Evolutionary conservation across 2,797 vertebrate genomes (phyloP).

Genomic region (Acanthurus tractus): DNA sequence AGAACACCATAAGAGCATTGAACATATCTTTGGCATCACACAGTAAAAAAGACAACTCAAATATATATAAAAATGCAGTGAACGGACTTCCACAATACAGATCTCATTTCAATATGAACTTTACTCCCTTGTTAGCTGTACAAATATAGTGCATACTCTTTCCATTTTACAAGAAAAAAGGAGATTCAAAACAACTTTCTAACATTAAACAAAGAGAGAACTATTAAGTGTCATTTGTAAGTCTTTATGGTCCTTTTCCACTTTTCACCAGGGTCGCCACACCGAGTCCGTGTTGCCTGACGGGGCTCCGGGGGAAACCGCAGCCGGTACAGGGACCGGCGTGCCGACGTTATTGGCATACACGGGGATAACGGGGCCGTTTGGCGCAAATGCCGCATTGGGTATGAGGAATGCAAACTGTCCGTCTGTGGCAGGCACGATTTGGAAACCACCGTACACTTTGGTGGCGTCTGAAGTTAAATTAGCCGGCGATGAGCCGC

Average conservation of each 20-base stretch:
- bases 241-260: constrained; percentile 59
- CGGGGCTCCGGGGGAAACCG: constrained; percentile 89
- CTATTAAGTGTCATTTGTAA: constrained; percentile 77
- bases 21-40: constrained; percentile 97
- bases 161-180: constrained; percentile 84
- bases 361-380: constrained; percentile 92
- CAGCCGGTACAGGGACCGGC: constrained; percentile 82
- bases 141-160: constrained; percentile 94
- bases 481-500: constrained; percentile 77
- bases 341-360: constrained; percentile 88
- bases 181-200: constrained; percentile 69
- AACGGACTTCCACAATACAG: constrained; percentile 93
- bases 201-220: constrained; percentile 77
- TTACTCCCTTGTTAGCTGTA: constrained; percentile 91
- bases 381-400: constrained; percentile 92
- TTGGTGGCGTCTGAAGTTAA: constrained; percentile 90
- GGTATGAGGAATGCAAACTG: constrained; percentile 99
- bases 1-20: constrained; percentile 89
- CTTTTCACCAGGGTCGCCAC: constrained; percentile 96
- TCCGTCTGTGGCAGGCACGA: constrained; percentile 95
- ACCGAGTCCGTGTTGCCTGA: constrained; percentile 93
- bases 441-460: constrained; percentile 96
- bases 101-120: constrained; percentile 99
- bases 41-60: constrained; percentile 89
- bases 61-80: constrained; percentile 93